Conservation (phyloP, 2,888 invertebrate genomes). For the Rhagium mordax region DNA sequence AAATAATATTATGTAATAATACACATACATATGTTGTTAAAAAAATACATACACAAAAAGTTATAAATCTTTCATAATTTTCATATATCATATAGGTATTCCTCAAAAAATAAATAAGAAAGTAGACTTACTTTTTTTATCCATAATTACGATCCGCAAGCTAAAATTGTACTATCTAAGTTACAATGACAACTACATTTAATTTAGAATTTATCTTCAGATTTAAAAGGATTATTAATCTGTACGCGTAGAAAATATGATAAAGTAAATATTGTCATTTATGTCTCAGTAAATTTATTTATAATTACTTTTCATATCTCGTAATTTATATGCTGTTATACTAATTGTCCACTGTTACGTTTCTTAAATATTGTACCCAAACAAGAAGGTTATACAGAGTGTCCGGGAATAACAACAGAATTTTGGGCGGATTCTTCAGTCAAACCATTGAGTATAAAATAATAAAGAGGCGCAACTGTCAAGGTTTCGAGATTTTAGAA, state of each 20-base stretch:
- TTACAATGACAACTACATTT: neutral
- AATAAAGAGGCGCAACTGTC: too few relatives aligned
- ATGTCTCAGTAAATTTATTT: neutral
- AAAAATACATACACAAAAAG: too few relatives aligned
- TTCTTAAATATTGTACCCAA: neutral
- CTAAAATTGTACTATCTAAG: neutral
- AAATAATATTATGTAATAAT: too few relatives aligned
- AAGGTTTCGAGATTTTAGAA: too few relatives aligned
- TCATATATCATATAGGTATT: neutral
- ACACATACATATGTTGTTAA: too few relatives aligned
- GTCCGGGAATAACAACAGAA: too few relatives aligned
- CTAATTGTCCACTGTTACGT: neutral
- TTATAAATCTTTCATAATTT: too few relatives aligned
- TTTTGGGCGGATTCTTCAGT: too few relatives aligned
- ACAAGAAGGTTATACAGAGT: too few relatives aligned
- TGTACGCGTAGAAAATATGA: neutral
- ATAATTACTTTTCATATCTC: neutral
- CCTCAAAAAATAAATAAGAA: neutral
- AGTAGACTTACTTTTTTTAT: neutral
- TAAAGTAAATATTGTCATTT: neutral
- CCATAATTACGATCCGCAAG: neutral
- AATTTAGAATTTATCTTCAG: neutral
- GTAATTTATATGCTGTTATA: neutral
- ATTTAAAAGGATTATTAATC: conserved; percentile 13
- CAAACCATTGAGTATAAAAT: too few relatives aligned